Percentiles rank a stretch among this genome's conserved stretches.
Evolutionary conservation across 2,113 vertebrate species (phyloP).

Genomic region (Chrysemys picta): DNA sequence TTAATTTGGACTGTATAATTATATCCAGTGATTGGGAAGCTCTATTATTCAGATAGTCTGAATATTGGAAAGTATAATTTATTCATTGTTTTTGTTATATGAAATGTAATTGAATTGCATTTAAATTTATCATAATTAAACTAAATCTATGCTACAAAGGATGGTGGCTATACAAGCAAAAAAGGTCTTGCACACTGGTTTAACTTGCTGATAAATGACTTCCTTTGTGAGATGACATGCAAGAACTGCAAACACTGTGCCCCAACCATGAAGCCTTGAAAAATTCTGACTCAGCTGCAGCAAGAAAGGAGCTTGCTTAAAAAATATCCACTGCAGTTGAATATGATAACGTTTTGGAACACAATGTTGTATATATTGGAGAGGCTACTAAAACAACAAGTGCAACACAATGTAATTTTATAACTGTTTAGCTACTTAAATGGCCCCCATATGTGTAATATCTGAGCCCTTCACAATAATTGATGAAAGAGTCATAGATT

Average conservation of each 20-base stretch:
- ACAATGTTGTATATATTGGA: not conserved
- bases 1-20: not conserved
- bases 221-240: not conserved
- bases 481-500: not conserved
- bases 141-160: conserved; percentile 32
- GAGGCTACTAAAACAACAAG: not conserved
- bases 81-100: not conserved
- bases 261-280: not conserved
- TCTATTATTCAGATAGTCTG: not conserved
- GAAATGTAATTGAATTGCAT: conserved; percentile 29
- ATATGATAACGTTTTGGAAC: not conserved
- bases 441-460: not conserved
- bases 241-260: not conserved
- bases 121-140: conserved; percentile 48
- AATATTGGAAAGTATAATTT: conserved; percentile 34
- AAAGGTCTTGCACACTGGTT: conserved; percentile 9
- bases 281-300: not conserved
- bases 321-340: not conserved
- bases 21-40: conserved; percentile 4
- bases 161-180: conserved; percentile 33
- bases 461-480: not conserved
- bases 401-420: not conserved
- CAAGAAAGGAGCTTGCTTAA: not conserved
- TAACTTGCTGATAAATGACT: conserved; percentile 24
- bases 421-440: not conserved